These are phyloP conservation scores for Microplitis deprimator DNA, from an alignment of 2,888 invertebrate species.

Conservation along the genomic window DNA sequence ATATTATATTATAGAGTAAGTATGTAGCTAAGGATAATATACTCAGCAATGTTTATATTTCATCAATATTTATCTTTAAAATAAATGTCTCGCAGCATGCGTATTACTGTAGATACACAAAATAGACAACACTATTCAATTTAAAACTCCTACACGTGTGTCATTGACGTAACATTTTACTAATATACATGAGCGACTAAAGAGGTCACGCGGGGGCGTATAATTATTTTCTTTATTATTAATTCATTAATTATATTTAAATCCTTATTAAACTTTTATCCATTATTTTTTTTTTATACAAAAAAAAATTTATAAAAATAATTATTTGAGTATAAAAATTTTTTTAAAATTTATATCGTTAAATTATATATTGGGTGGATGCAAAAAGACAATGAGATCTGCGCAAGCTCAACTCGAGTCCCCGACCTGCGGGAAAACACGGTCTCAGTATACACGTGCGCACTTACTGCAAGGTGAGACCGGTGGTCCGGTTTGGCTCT, in stretches of 20 bases:
- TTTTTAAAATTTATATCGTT: no score
- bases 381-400: slow-evolving; percentile 12
- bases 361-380: background rate
- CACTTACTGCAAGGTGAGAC: slow-evolving; percentile 50
- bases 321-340: no score
- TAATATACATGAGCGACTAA: background rate
- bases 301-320: no score
- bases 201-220: background rate
- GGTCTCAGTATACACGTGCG: slow-evolving; percentile 44
- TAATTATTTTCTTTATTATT: background rate
- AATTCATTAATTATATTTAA: background rate
- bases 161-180: background rate
- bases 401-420: slow-evolving; percentile 34
- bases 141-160: background rate
- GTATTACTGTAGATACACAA: background rate
- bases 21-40: background rate
- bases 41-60: background rate
- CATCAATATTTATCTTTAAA: background rate
- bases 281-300: no score
- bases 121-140: background rate
- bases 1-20: background rate
- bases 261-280: no score
- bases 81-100: background rate
- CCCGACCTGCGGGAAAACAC: slow-evolving; percentile 23
- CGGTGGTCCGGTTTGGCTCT: slow-evolving; percentile 39